Conservation (phyloP, 2,113 vertebrate species). For the Larimichthys crocea region DNA sequence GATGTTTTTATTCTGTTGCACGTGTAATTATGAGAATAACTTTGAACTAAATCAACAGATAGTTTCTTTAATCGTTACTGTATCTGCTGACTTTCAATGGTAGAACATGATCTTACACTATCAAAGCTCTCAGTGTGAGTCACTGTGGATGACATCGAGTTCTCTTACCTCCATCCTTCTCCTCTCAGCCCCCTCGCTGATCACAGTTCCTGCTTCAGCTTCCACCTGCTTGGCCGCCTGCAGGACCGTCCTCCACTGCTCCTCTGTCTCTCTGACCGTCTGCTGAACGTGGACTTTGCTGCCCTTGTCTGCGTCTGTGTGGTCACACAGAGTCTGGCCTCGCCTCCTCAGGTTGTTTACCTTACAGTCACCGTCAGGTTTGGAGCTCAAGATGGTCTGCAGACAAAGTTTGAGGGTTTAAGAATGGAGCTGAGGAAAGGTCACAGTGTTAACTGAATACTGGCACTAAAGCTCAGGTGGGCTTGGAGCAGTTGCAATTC, state of each 20-base stretch:
- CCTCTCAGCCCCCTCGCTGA: constrained; percentile 42
- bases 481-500: too few species aligned
- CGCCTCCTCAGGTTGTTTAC: constrained; percentile 74
- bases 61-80: background rate
- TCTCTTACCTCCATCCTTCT: constrained; percentile 48
- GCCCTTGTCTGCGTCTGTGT: constrained; percentile 51
- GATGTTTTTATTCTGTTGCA: background rate
- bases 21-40: background rate
- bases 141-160: background rate
- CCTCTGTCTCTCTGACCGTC: constrained; percentile 68
- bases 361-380: constrained; percentile 76
- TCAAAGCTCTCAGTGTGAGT: background rate
- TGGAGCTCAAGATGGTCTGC: constrained; percentile 70
- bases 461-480: too few species aligned
- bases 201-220: constrained; percentile 51
- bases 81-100: background rate
- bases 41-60: background rate
- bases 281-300: constrained; percentile 60
- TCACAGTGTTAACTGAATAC: too few species aligned
- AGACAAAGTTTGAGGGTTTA: background rate
- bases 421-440: too few species aligned
- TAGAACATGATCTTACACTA: background rate
- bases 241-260: constrained; percentile 77
- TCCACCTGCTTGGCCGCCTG: constrained; percentile 52
- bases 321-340: constrained; percentile 71